Conservation (phyloP, 2,888 invertebrate genomes). For the Acleris laterana region DNA sequence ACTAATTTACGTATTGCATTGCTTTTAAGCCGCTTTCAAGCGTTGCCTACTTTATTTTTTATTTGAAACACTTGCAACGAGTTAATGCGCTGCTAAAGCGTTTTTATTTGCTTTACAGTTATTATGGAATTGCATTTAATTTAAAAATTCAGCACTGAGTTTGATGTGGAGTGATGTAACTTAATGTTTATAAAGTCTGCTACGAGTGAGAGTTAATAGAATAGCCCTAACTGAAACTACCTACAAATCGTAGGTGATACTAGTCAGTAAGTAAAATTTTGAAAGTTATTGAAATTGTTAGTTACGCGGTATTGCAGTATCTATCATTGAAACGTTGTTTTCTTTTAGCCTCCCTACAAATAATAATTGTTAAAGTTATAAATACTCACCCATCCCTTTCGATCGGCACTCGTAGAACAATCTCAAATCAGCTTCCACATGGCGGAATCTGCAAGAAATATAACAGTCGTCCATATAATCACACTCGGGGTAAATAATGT, state of each 20-base stretch:
- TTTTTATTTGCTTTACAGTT: neutral
- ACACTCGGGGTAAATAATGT: too few relatives aligned
- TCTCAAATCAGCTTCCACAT: slow-evolving; percentile 19
- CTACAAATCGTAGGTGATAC: too few relatives aligned
- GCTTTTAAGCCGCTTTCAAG: slow-evolving; percentile 26
- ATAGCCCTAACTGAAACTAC: too few relatives aligned
- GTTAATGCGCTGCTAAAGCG: slow-evolving; percentile 6
- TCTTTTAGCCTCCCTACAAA: neutral
- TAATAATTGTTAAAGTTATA: neutral
- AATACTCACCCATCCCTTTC: slow-evolving; percentile 26
- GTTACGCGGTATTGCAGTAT: too few relatives aligned
- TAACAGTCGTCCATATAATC: neutral
- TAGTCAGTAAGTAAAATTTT: too few relatives aligned
- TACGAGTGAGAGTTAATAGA: too few relatives aligned
- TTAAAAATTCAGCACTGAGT: neutral
- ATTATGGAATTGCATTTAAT: neutral
- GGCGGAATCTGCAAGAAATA: slow-evolving; percentile 18
- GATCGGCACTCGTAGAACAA: slow-evolving; percentile 25
- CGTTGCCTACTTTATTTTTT: slow-evolving; percentile 23
- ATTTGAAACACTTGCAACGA: slow-evolving; percentile 10
- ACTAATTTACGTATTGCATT: slow-evolving; percentile 27
- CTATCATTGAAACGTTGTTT: too few relatives aligned
- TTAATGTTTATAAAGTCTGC: too few relatives aligned
- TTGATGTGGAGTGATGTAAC: too few relatives aligned
- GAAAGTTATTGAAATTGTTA: too few relatives aligned